phyloP scores from a whole-genome alignment of 2,113 vertebrate genomes.

The Anhinga rufa region DNA sequence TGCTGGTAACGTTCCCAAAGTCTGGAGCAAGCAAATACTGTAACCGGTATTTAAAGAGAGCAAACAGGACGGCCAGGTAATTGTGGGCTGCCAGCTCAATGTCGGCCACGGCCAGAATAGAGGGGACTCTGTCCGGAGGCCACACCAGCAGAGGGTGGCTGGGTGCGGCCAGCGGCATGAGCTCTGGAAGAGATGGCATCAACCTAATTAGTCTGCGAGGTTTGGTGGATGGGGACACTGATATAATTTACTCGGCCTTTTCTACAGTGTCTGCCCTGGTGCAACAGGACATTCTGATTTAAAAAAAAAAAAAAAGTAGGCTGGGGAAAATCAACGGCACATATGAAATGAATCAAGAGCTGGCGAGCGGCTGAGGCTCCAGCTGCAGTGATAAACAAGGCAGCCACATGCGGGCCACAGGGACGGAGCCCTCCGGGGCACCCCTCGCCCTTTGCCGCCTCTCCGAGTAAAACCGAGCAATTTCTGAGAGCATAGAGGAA shows the following conservation, averaged over 20 bases:
- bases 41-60: slow-evolving; percentile 9
- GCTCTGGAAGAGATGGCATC: not conserved
- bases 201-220: not conserved
- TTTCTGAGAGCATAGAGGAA: slow-evolving; percentile 12
- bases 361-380: not conserved
- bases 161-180: not conserved
- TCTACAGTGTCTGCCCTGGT: not conserved
- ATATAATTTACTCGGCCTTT: not conserved
- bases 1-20: not conserved
- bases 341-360: not conserved
- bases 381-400: slow-evolving; percentile 16
- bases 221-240: not conserved
- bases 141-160: not conserved
- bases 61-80: not conserved
- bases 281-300: not conserved
- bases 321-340: not conserved
- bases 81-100: not conserved
- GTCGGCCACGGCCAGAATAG: not conserved
- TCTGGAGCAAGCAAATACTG: slow-evolving; percentile 4
- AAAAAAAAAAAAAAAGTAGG: not conserved
- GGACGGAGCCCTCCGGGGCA: not conserved
- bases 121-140: not conserved
- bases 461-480: not conserved
- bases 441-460: not conserved
- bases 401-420: not conserved